Conservation (phyloP, 2,888 invertebrate genomes). For the Geophilus truncorum region DNA sequence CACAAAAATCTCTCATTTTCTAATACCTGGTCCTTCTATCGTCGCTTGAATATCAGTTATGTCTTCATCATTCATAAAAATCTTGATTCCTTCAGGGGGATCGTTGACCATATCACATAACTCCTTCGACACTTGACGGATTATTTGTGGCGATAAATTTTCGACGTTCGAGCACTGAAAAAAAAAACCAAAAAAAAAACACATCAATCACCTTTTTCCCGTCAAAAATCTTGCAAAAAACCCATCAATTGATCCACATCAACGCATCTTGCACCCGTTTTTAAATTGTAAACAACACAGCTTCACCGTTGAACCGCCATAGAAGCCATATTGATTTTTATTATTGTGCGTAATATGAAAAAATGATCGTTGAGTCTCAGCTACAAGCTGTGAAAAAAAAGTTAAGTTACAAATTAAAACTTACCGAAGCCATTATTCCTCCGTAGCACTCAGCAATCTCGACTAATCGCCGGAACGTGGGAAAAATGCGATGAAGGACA, state of each 20-base stretch:
- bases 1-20: no score
- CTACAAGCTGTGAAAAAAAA: not conserved
- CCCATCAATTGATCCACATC: no score
- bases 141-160: constrained; percentile 89
- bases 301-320: not conserved
- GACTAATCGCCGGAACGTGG: not conserved
- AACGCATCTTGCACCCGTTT: not conserved
- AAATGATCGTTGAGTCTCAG: not conserved
- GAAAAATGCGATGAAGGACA: not conserved
- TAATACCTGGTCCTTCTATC: constrained; percentile 84
- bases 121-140: constrained; percentile 80
- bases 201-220: no score
- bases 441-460: not conserved
- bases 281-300: not conserved
- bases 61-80: constrained; percentile 84
- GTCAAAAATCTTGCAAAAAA: no score
- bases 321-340: not conserved
- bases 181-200: no score
- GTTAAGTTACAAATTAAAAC: not conserved
- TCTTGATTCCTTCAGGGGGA: constrained; percentile 87
- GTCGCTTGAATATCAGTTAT: constrained; percentile 88
- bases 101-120: constrained; percentile 73
- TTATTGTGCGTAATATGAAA: not conserved
- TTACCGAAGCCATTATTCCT: not conserved
- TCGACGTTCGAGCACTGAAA: constrained; percentile 69